These are phyloP conservation scores for Manis crassicaudata DNA, from an alignment of 2,797 vertebrate species.

Conservation along the genomic window DNA sequence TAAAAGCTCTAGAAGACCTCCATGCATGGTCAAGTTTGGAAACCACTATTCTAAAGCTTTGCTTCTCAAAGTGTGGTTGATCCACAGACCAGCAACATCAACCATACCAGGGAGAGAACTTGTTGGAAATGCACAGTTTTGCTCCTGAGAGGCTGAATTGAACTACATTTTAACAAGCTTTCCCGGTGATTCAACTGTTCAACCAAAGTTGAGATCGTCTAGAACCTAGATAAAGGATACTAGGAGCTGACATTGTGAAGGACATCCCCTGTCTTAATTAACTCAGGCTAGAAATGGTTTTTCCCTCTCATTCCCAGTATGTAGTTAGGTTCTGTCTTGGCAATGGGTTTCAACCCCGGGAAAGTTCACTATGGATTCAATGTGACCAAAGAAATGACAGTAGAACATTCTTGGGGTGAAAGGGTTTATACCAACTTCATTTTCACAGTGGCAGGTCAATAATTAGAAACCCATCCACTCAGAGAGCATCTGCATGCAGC, in stretches of 20 bases:
- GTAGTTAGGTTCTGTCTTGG: neutral
- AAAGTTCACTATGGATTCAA: no score
- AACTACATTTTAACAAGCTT: neutral
- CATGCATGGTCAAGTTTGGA: neutral
- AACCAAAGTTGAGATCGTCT: neutral
- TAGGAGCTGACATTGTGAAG: neutral
- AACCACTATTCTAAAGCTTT: neutral
- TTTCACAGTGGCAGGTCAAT: no score
- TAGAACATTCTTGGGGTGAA: no score
- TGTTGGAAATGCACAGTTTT: constrained; percentile 15
- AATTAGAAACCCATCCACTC: no score
- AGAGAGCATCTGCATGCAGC: no score
- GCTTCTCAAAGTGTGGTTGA: neutral
- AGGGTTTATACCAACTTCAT: no score
- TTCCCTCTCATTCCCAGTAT: neutral
- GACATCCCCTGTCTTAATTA: neutral
- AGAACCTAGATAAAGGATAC: neutral
- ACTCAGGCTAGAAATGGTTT: neutral
- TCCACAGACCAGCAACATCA: neutral
- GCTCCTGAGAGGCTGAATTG: neutral
- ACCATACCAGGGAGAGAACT: neutral
- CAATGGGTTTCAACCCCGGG: no score
- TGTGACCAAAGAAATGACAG: no score
- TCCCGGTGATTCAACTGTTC: neutral
- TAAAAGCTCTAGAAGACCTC: neutral